A percentile compares a stretch with the other conserved stretches of the same genome.
phyloP scores from a whole-genome alignment of 2,113 vertebrate species.

The Cavia aperea region DNA sequence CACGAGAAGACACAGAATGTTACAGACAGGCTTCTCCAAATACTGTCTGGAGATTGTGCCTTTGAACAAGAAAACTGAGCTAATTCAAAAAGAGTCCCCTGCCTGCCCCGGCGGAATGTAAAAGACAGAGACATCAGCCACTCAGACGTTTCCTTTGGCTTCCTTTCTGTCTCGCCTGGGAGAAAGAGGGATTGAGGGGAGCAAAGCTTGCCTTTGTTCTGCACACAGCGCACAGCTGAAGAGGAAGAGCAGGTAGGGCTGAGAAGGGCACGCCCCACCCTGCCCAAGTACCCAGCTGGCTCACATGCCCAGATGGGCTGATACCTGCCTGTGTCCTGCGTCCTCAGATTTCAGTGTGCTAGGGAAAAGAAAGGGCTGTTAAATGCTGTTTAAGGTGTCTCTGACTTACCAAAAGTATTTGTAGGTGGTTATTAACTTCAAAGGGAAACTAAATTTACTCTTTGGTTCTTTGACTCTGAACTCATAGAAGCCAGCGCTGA shows the following conservation, averaged over 20 bases:
- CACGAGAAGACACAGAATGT: background rate
- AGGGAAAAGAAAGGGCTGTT: conserved; percentile 41
- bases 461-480: conserved; percentile 28
- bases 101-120: background rate
- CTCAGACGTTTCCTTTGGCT: background rate
- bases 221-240: conserved; percentile 49
- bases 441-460: conserved; percentile 72
- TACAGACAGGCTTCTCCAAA: conserved; percentile 28
- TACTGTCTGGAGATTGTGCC: conserved; percentile 8
- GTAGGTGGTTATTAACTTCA: conserved; percentile 76
- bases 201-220: conserved; percentile 64
- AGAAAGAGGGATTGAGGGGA: background rate
- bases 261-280: conserved; percentile 44
- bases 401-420: conserved; percentile 72
- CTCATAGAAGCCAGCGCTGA: conserved; percentile 63
- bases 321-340: conserved; percentile 64
- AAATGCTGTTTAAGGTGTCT: conserved; percentile 67
- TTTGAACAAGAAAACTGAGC: conserved; percentile 45
- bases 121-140: background rate
- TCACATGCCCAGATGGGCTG: conserved; percentile 65
- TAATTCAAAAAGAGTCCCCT: conserved; percentile 40
- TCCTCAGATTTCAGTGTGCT: conserved; percentile 70
- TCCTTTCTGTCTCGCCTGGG: conserved; percentile 3
- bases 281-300: conserved; percentile 52
- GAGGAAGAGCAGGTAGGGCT: conserved; percentile 54